A percentile compares a stretch with the other conserved stretches of the same genome.
Conservation (phyloP, 1,140 invertebrate species). For the Bradynema listronoti region DNA sequence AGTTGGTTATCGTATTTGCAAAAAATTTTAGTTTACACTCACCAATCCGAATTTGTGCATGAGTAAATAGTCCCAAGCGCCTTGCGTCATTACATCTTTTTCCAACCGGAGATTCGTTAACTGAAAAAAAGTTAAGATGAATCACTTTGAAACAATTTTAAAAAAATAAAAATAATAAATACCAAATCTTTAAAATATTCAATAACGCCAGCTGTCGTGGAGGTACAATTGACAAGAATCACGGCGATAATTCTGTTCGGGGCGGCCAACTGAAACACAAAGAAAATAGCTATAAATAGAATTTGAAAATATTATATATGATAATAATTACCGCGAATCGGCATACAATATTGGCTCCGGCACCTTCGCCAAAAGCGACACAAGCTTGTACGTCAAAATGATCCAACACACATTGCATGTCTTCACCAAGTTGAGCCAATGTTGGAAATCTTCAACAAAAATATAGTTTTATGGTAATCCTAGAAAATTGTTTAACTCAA, state of each 20-base stretch:
- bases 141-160: not conserved
- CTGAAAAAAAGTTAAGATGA: constrained; percentile 59
- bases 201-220: constrained; percentile 73
- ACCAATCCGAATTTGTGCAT: constrained; percentile 85
- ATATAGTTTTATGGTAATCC: constrained; percentile 6
- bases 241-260: constrained; percentile 69
- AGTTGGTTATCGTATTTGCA: not conserved
- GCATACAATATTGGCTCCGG: constrained; percentile 77
- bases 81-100: constrained; percentile 64
- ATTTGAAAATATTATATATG: not conserved
- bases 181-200: constrained; percentile 79
- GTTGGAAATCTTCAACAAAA: constrained; percentile 71
- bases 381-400: constrained; percentile 68
- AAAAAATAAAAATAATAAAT: no score
- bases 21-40: constrained; percentile 60
- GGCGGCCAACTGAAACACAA: constrained; percentile 65
- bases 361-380: constrained; percentile 78
- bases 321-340: constrained; percentile 67
- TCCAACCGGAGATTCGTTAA: constrained; percentile 70
- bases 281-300: not conserved
- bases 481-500: no score
- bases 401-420: constrained; percentile 73
- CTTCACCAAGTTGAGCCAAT: constrained; percentile 75
- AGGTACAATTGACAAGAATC: constrained; percentile 75
- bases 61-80: constrained; percentile 74